Evolutionary conservation across 53 echinoderm and acorn worm species (phyloP).

Genomic region (Henricia sp.): DNA sequence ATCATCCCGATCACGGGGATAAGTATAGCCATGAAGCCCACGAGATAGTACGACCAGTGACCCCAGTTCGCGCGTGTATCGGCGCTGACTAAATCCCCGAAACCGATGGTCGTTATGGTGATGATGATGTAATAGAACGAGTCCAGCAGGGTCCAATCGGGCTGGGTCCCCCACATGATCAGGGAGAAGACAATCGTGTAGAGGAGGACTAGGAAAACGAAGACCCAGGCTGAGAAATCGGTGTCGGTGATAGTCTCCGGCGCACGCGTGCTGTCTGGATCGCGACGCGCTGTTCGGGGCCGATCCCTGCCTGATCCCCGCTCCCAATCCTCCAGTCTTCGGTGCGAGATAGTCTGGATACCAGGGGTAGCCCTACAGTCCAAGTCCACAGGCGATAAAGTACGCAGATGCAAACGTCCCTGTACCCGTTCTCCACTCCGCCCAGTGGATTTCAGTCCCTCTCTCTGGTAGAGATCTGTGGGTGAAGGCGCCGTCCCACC

Average conservation of each 20-base stretch:
- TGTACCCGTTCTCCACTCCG: too few relatives aligned
- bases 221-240: background rate
- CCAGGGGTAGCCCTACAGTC: background rate
- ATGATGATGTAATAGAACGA: conserved; percentile 51
- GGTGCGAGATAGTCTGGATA: background rate
- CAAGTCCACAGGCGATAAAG: background rate
- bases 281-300: too few relatives aligned
- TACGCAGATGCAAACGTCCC: background rate
- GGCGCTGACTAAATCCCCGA: conserved; percentile 6
- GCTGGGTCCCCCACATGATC: background rate
- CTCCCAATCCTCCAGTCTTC: background rate
- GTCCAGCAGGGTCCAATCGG: conserved; percentile 14
- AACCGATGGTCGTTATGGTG: conserved; percentile 50
- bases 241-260: background rate
- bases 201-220: conserved; percentile 5
- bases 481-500: background rate
- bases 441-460: too few relatives aligned
- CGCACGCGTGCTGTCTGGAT: too few relatives aligned
- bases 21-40: background rate
- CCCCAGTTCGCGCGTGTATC: background rate
- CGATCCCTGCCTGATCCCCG: too few relatives aligned
- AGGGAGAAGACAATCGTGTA: conserved; percentile 24
- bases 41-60: background rate
- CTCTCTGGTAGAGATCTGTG: too few relatives aligned
- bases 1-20: conserved; percentile 38